These are phyloP conservation scores for Anser cygnoides DNA, from an alignment of 2,113 vertebrate genomes.

Conservation along the genomic window DNA sequence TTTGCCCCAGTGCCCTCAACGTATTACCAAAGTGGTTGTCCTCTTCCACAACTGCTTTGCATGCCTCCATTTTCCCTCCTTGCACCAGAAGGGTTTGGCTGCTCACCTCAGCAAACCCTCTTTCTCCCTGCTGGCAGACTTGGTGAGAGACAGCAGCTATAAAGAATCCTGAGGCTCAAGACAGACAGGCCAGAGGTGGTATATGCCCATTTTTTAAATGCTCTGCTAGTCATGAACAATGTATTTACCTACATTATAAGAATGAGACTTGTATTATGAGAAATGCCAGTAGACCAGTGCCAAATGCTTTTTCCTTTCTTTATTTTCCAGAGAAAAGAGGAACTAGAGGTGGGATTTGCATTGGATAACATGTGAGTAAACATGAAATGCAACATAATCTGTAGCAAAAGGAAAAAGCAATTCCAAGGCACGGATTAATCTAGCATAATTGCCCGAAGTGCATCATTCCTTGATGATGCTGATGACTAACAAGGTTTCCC, in stretches of 20 bases:
- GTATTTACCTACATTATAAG: background rate
- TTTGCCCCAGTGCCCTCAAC: background rate
- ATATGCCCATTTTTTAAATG: background rate
- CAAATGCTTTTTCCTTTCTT: background rate
- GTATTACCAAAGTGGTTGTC: background rate
- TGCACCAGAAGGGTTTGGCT: background rate
- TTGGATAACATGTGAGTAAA: conserved; percentile 72
- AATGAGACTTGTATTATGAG: background rate
- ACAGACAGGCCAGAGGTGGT: background rate
- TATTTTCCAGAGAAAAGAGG: conserved; percentile 56
- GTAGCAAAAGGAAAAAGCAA: background rate
- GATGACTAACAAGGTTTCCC: background rate
- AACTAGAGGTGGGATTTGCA: conserved; percentile 70
- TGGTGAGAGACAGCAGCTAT: background rate
- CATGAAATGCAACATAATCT: background rate
- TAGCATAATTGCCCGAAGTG: background rate
- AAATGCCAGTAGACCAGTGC: background rate
- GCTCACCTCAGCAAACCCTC: background rate
- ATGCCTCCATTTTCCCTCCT: background rate
- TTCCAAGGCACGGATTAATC: background rate
- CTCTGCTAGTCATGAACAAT: background rate
- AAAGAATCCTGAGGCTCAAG: background rate
- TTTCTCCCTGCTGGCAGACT: background rate
- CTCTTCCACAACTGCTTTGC: background rate
- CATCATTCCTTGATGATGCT: background rate